Evolutionary conservation across 2,113 vertebrate species (phyloP), one percentile per base, ranked within the genome.

Genomic region (Crotalus viridis): DNA sequence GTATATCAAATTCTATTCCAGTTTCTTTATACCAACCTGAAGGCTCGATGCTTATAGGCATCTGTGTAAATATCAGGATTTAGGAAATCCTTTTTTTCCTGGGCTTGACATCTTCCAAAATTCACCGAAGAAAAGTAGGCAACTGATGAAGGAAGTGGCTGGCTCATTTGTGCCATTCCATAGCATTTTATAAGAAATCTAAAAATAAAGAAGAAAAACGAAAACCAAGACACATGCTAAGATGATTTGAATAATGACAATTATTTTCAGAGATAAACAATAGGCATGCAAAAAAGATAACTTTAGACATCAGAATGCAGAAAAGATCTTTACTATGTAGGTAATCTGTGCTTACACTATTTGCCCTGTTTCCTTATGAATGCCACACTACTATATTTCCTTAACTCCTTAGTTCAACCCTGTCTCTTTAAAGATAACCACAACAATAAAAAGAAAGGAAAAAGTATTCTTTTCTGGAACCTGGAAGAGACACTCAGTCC

Each of bases 151-250:
- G 98, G 97, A 28, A 98, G 86, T 17, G 96, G 39, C 13, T 94
- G 93, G 48, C 96, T 95, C 1, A 56, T 0, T 4, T 93, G 95
- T 93, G 91, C 93, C 92, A 94, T 95, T 90, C 39, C 94, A 93
- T 97, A 97, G 96, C 61, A 98, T 94, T 98, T 98, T 28, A 98
- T 89, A 94, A 98, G 97, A 96, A 98, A 98, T 96, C 98, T 98
- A 91, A 87, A 15, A 88, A 90, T 61, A 95, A 55, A 10, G 61
- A 10, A 21, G 74, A 43, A 81, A 87, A 46, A 39, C 21, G 22
- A 88, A 39, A 88, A 69, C 6, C 39, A 93, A 94, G 94, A 74
- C 39, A 89, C 87, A 55, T 7, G 3, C 87, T 90, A 92, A 69
- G 10, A 4, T 6, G 17, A 39, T 17, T 0, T 81, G 33, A 81